phyloP scores from a whole-genome alignment of 2,797 vertebrate genomes.

The Thalassophryne amazonica region DNA sequence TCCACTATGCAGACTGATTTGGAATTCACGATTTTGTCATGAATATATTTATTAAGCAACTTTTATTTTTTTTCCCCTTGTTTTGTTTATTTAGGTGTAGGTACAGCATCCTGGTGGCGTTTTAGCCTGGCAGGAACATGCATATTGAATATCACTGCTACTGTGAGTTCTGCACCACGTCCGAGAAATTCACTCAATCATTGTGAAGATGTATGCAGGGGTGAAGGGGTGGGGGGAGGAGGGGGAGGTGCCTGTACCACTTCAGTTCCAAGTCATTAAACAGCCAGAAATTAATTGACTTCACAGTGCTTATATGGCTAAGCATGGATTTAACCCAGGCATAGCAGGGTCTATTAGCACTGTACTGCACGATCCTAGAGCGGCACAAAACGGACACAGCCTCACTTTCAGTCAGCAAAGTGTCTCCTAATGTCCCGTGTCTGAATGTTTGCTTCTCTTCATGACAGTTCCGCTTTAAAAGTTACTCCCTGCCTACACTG shows the following conservation, averaged over 20 bases:
- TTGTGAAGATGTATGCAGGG: constrained; percentile 60
- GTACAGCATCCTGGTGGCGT: constrained; percentile 37
- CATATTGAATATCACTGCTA: constrained; percentile 57
- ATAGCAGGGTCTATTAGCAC: constrained; percentile 61
- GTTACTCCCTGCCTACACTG: no score
- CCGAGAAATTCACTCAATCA: constrained; percentile 73
- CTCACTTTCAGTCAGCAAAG: constrained; percentile 50
- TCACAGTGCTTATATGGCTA: constrained; percentile 68
- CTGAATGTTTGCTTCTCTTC: no score
- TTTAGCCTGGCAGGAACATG: constrained; percentile 34
- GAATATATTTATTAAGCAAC: constrained; percentile 25
- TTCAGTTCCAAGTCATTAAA: constrained; percentile 77
- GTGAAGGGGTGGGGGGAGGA: no score
- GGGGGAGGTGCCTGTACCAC: constrained; percentile 61
- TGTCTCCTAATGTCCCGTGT: constrained; percentile 33
- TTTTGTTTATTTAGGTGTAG: constrained; percentile 9
- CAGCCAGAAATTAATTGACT: constrained; percentile 80
- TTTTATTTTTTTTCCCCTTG: constrained; percentile 11
- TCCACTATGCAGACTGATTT: constrained; percentile 4
- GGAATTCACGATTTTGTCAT: constrained; percentile 34
- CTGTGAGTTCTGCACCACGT: constrained; percentile 62
- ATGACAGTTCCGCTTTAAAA: no score
- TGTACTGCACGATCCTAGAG: constrained; percentile 51
- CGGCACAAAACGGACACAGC: constrained; percentile 39
- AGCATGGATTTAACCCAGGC: constrained; percentile 69